A percentile compares a stretch with the other conserved stretches of the same genome.
phyloP scores from a whole-genome alignment of 1,140 invertebrate genomes.

The Ooceraea biroi region DNA sequence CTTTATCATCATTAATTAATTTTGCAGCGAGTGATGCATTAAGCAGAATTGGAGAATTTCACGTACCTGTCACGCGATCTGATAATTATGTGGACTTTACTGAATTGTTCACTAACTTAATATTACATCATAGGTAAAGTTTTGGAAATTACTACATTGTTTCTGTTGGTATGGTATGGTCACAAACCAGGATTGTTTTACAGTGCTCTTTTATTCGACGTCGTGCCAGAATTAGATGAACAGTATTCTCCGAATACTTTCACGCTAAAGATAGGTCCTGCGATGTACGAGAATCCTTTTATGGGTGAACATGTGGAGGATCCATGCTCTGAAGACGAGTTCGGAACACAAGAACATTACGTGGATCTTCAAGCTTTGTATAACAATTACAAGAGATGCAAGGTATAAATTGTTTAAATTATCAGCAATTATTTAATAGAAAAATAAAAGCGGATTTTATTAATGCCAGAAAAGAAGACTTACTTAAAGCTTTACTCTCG shows the following conservation, averaged over 20 bases:
- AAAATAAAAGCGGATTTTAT: background rate
- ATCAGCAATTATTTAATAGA: background rate
- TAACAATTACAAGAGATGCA: slow-evolving; percentile 69
- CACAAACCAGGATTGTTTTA: slow-evolving; percentile 16
- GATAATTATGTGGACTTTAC: slow-evolving; percentile 61
- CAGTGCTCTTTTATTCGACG: slow-evolving; percentile 77
- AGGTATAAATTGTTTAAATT: slow-evolving; percentile 54
- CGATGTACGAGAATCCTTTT: slow-evolving; percentile 51
- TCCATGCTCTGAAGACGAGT: slow-evolving; percentile 44
- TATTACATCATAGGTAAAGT: slow-evolving; percentile 63
- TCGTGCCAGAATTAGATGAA: slow-evolving; percentile 74
- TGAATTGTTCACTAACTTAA: slow-evolving; percentile 60
- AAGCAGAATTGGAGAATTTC: slow-evolving; percentile 66
- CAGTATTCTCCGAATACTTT: slow-evolving; percentile 57
- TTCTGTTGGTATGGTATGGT: slow-evolving; percentile 24
- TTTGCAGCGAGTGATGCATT: slow-evolving; percentile 67
- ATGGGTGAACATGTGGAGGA: slow-evolving; percentile 47
- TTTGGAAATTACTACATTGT: slow-evolving; percentile 10
- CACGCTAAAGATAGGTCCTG: slow-evolving; percentile 71
- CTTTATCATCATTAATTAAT: slow-evolving; percentile 4
- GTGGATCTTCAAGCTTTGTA: slow-evolving; percentile 71
- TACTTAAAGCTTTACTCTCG: background rate
- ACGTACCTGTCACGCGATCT: slow-evolving; percentile 32
- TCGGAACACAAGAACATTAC: slow-evolving; percentile 17
- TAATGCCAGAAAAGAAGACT: background rate